Base-by-base conservation (phyloP, 2,113 vertebrate genomes). In the Rostratula benghalensis region DNA sequence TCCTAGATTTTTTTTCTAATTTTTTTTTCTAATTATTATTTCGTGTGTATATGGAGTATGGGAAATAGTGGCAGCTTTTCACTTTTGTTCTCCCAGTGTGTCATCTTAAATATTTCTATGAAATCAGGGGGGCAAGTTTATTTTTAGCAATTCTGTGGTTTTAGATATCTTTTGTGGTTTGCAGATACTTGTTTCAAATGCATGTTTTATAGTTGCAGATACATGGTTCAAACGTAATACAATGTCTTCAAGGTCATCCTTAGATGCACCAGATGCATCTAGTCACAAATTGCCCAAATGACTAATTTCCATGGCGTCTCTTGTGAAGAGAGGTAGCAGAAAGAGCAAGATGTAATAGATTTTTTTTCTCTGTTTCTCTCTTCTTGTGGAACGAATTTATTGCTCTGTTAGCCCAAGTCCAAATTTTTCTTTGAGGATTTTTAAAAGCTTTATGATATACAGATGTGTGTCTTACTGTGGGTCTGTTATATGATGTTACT, bases 331-430 rank as follows among this genome's bases (percentile, higher is more conserved):
- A 61, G 17, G 25, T 7, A 59, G 33, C 33, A 89, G 31, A 59
- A 91, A 28, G 28, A 11, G 5, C 23, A 37, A 56, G 30, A 65
- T 46, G 10, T 13, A 51, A 43, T 35, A 65, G 17, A 3, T 60
- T 19, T 59, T 1, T 63, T 67, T 85, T 35, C 4, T 60, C 45
- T 56, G 9, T 41, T 71, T 70, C 35, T 5, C 1, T 68, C 31
- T 77, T 11, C 23, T 68, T 60, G 23, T 80, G 45, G 30, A 60
- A 83, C 0, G 0, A 37, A 64, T 63, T 59, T 69, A 0, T 83
- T 91, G 10, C 33, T 6, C 20, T 31, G 15, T 33, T 69, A 67
- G 16, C 37, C 43, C 31, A 68, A 93, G 79, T 27, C 12, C 14
- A 27, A 1, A 3, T 48, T 86, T 88, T 59, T 20, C 27, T 81